Conservation (phyloP, 2,797 vertebrate genomes). For the Lithobates pipiens region DNA sequence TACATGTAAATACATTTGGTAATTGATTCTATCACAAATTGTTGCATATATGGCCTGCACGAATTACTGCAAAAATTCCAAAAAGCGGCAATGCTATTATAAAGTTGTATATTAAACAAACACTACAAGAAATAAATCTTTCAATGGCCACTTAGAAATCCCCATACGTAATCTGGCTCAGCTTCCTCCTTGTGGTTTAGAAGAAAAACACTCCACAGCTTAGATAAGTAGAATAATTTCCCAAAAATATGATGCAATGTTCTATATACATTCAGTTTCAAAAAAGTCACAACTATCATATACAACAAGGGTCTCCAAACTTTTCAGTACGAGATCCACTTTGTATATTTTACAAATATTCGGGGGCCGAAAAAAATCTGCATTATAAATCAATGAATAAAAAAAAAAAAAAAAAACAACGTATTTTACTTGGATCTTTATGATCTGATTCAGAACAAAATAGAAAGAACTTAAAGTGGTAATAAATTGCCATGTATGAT, state of each 20-base stretch:
- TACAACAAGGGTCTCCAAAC: no score
- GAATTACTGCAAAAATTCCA: not conserved
- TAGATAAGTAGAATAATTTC: not conserved
- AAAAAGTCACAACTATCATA: not conserved
- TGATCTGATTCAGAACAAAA: no score
- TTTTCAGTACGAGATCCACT: no score
- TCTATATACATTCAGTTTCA: not conserved
- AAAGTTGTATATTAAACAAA: not conserved
- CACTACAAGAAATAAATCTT: not conserved
- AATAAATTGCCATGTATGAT: no score
- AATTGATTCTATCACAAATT: no score
- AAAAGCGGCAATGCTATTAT: not conserved
- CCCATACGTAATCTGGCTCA: not conserved
- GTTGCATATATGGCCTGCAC: no score
- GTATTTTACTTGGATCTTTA: no score
- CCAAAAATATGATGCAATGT: not conserved
- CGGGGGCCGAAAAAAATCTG: no score
- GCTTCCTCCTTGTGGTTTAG: constrained; percentile 38
- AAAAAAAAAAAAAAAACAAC: no score
- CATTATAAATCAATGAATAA: no score
- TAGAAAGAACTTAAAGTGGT: no score
- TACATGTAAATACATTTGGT: no score
- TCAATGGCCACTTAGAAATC: not conserved
- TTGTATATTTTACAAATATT: not conserved
- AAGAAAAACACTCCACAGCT: not conserved